Evolutionary conservation across 2,797 vertebrate species (phyloP), one percentile per base, ranked within the genome.

Genomic region (Neomorphus geoffroyi): DNA sequence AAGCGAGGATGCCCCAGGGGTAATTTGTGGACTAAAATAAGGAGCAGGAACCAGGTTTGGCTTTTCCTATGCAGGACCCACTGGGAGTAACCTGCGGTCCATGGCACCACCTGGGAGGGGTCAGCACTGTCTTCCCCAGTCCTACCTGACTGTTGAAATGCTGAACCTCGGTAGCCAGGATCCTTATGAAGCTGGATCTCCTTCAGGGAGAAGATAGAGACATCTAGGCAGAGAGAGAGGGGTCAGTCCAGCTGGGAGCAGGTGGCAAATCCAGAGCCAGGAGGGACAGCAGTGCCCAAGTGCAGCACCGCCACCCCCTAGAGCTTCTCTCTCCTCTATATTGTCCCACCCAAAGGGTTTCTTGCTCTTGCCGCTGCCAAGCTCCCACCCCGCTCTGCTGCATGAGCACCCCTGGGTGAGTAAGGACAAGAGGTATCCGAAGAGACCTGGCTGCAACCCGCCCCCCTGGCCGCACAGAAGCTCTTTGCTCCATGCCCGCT

Each of bases 131-230:
- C 4, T 11, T 22, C 16, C n/a, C 33, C 50, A 6, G 18, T 60
- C 95, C 67, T 97, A 99, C 99, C 98, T 98, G 99, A 97, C 86
- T 99, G 98, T 92, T 99, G 99, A 92, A 99, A 99, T 85, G 98
- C 98, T 26, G 99, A 98, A 86, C 98, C 98, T 91, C 98, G 98
- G 94, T 98, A 98, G 13, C 99, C 99, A 2, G 99, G 99, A 88
- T 99, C 99, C 96, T 98, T 99, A 88, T 99, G 99, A 37, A 99
- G 98, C 95, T 99, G 98, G 73, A 99, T 97, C 95, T 99, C 99
- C 95, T 98, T 98, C 95, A 99, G 97, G 43, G 99, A 99, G 97
- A 99, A 99, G 97, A 99, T 98, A 46, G 99, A 99, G 30, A 97
- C 98, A 11, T 98, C 99, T 99, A 71, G 66, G 92, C n/a, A 88